A percentile compares a stretch with the other conserved stretches of the same genome.
Evolutionary conservation across 1,140 invertebrate species (phyloP).

Genomic region (Drosophila dunni): DNA sequence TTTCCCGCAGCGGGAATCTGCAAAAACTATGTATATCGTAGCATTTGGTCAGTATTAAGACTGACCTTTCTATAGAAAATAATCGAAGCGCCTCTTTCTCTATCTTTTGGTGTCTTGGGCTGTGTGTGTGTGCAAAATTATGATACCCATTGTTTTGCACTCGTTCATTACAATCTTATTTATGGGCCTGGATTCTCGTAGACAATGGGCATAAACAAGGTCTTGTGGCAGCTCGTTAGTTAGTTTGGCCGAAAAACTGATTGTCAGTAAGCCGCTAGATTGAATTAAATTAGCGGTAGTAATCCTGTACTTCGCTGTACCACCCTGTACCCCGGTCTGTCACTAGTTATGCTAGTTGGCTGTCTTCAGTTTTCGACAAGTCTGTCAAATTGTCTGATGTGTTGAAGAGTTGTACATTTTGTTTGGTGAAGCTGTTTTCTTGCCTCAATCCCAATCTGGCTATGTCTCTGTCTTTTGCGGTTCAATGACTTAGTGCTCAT

Average conservation of each 20-base stretch:
- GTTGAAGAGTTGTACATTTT: slow-evolving; percentile 40
- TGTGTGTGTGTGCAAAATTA: slow-evolving; percentile 59
- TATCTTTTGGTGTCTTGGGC: slow-evolving; percentile 21
- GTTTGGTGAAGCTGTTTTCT: slow-evolving; percentile 17
- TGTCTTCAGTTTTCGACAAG: slow-evolving; percentile 7
- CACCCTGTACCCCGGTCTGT: not conserved
- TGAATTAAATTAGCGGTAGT: slow-evolving; percentile 47
- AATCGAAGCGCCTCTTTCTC: slow-evolving; percentile 54
- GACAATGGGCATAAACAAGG: slow-evolving; percentile 22
- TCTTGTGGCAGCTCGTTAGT: slow-evolving; percentile 32
- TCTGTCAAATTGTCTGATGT: slow-evolving; percentile 6
- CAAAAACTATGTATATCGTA: slow-evolving; percentile 18
- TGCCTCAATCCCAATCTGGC: slow-evolving; percentile 34
- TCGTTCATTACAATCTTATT: slow-evolving; percentile 74
- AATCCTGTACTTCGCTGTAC: not conserved
- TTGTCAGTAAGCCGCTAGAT: slow-evolving; percentile 32
- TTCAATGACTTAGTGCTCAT: slow-evolving; percentile 73
- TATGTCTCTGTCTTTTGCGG: slow-evolving; percentile 40
- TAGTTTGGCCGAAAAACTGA: slow-evolving; percentile 22
- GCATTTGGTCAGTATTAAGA: slow-evolving; percentile 45
- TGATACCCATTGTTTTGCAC: slow-evolving; percentile 64
- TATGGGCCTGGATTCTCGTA: slow-evolving; percentile 45
- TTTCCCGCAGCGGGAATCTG: slow-evolving; percentile 17
- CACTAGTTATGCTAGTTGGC: not conserved
- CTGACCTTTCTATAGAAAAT: slow-evolving; percentile 60